A percentile compares a stretch with the other conserved stretches of the same genome.
phyloP scores from a whole-genome alignment of 2,797 vertebrate genomes.

The Fistularia tabacaria region DNA sequence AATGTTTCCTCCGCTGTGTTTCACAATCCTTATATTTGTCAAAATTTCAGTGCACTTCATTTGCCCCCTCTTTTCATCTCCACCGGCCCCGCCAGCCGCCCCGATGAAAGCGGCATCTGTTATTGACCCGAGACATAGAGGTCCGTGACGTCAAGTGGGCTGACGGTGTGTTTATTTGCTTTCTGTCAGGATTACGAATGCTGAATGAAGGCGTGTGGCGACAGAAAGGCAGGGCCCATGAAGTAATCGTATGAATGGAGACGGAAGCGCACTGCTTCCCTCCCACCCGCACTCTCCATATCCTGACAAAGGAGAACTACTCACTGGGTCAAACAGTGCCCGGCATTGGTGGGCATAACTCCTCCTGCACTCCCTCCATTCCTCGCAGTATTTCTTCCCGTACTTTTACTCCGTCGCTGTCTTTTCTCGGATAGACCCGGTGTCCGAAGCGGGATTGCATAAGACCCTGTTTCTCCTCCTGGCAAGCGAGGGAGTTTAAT shows the following conservation, averaged over 20 bases:
- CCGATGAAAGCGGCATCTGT: constrained; percentile 10
- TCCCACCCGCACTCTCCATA: not conserved
- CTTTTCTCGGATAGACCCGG: not conserved
- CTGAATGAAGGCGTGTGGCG: constrained; percentile 39
- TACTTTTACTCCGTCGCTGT: not conserved
- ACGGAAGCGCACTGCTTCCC: constrained; percentile 2
- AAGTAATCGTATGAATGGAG: constrained; percentile 55
- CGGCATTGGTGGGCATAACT: constrained; percentile 4
- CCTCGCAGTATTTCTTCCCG: not conserved
- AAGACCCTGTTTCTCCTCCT: constrained; percentile 1
- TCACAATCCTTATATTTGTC: constrained; percentile 55
- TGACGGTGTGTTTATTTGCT: constrained; percentile 40
- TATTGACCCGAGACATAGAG: constrained; percentile 8
- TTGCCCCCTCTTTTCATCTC: constrained; percentile 5
- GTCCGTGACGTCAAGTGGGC: constrained; percentile 27
- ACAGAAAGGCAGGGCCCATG: constrained; percentile 32
- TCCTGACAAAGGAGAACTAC: constrained; percentile 10
- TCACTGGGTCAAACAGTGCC: constrained; percentile 14
- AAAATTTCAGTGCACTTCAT: constrained; percentile 33
- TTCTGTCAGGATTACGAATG: constrained; percentile 24
- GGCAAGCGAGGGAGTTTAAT: constrained; percentile 7
- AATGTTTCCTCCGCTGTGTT: not conserved
- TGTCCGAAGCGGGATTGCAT: not conserved
- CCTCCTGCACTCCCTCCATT: not conserved
- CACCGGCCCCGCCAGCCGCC: not conserved